These are phyloP conservation scores for Plestiodon gilberti DNA, from an alignment of 2,113 vertebrate genomes.

Conservation along the genomic window DNA sequence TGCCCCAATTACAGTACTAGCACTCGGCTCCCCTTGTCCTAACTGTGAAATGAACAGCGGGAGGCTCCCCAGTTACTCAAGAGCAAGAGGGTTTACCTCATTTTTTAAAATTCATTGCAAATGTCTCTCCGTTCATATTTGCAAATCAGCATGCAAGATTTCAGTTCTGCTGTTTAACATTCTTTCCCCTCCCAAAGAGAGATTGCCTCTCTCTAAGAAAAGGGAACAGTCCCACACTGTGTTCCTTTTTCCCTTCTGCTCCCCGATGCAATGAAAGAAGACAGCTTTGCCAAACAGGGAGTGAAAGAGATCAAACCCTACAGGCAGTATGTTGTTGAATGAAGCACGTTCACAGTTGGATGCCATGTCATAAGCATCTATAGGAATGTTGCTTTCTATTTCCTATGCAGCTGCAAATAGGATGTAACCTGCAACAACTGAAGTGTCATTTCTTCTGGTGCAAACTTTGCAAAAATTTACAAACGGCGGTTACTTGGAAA, in stretches of 20 bases:
- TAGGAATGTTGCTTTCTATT: slow-evolving; percentile 13
- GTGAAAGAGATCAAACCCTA: slow-evolving; percentile 21
- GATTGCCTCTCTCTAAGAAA: slow-evolving; percentile 1
- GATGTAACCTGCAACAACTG: slow-evolving; percentile 1
- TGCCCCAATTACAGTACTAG: not conserved
- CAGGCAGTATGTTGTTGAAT: slow-evolving; percentile 11
- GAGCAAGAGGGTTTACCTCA: not conserved
- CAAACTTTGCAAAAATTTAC: slow-evolving; percentile 1
- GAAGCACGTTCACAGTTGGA: slow-evolving; percentile 16
- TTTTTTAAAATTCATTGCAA: not conserved
- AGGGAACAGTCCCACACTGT: slow-evolving; percentile 2
- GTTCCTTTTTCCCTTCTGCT: not conserved
- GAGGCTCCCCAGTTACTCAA: too few species aligned
- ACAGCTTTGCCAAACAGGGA: slow-evolving; percentile 13
- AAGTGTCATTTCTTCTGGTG: not conserved
- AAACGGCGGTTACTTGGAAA: not conserved
- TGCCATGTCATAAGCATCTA: slow-evolving; percentile 15
- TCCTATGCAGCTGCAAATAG: slow-evolving; percentile 8
- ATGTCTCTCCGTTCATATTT: not conserved
- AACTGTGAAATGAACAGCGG: not conserved
- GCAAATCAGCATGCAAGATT: not conserved
- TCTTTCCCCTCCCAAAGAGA: not conserved
- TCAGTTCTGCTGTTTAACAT: not conserved
- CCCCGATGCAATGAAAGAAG: slow-evolving; percentile 1
- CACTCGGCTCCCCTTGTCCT: not conserved